Percentiles rank a stretch among this genome's conserved stretches.
Evolutionary conservation across 2,113 vertebrate species (phyloP).

Genomic region (Sciurus niger): DNA sequence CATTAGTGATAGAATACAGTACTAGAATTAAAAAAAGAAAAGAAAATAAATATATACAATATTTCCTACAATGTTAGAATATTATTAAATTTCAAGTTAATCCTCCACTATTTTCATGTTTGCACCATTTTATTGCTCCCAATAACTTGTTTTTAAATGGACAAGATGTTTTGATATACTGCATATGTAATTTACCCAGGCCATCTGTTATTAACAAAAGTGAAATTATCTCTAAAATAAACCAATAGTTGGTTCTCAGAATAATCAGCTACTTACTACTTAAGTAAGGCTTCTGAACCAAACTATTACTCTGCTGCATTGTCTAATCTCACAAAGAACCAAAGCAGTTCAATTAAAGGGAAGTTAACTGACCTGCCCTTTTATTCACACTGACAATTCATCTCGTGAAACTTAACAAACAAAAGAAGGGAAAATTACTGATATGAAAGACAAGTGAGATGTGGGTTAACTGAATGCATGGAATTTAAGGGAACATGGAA

Average conservation of each 20-base stretch:
- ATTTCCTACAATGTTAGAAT: background rate
- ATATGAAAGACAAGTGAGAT: background rate
- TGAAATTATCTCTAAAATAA: conserved; percentile 60
- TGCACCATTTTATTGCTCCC: conserved; percentile 10
- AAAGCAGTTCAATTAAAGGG: conserved; percentile 40
- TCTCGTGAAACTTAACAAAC: conserved; percentile 64
- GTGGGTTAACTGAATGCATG: background rate
- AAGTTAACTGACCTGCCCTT: background rate
- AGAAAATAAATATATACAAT: background rate
- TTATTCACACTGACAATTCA: background rate
- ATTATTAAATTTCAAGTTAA: background rate
- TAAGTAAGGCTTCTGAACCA: conserved; percentile 42
- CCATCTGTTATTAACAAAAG: conserved; percentile 55
- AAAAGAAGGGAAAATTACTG: background rate
- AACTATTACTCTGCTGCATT: conserved; percentile 60
- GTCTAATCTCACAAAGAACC: conserved; percentile 57
- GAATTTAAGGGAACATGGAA: background rate
- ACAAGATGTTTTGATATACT: conserved; percentile 36
- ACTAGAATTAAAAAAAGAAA: background rate
- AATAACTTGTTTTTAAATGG: conserved; percentile 53
- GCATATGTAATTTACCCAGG: conserved; percentile 4
- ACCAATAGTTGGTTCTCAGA: conserved; percentile 65
- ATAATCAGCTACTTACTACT: conserved; percentile 22
- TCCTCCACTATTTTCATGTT: background rate
- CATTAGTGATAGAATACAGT: background rate